Conservation (phyloP, 1,140 invertebrate species). For the Lamellibrachia luymesi region DNA sequence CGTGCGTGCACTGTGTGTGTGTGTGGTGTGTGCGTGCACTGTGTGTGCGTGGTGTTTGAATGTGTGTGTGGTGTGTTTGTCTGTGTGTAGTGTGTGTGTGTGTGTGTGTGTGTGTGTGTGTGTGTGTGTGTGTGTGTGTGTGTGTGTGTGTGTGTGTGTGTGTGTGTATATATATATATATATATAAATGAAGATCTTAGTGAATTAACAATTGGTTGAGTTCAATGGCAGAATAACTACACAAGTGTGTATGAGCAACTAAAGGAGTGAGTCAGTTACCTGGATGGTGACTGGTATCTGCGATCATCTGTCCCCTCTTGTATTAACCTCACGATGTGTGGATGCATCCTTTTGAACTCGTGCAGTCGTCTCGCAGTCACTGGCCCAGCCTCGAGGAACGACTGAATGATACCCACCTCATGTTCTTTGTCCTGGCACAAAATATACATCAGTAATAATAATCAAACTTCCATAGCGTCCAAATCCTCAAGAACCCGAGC, state of each 20-base stretch:
- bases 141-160: too few relatives aligned
- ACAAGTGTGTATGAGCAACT: not conserved
- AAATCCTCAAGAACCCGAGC: too few relatives aligned
- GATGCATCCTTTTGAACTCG: not conserved
- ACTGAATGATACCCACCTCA: conserved; percentile 40
- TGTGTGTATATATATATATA: not conserved
- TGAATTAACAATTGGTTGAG: not conserved
- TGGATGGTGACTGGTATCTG: not conserved
- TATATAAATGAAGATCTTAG: not conserved
- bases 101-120: too few relatives aligned
- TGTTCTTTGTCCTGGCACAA: conserved; percentile 45
- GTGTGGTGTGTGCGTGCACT: too few relatives aligned
- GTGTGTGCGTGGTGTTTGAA: too few relatives aligned
- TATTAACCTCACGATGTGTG: not conserved
- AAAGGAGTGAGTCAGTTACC: not conserved
- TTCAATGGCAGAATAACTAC: not conserved
- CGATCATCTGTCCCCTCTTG: not conserved
- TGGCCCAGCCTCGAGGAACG: not conserved
- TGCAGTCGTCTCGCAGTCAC: not conserved
- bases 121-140: too few relatives aligned
- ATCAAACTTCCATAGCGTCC: too few relatives aligned
- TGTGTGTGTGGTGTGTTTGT: too few relatives aligned
- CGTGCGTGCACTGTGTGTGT: too few relatives aligned
- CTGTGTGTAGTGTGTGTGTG: too few relatives aligned
- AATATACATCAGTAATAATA: conserved; percentile 10